phyloP scores from a whole-genome alignment of 2,113 vertebrate species.

The Ovibos moschatus region DNA sequence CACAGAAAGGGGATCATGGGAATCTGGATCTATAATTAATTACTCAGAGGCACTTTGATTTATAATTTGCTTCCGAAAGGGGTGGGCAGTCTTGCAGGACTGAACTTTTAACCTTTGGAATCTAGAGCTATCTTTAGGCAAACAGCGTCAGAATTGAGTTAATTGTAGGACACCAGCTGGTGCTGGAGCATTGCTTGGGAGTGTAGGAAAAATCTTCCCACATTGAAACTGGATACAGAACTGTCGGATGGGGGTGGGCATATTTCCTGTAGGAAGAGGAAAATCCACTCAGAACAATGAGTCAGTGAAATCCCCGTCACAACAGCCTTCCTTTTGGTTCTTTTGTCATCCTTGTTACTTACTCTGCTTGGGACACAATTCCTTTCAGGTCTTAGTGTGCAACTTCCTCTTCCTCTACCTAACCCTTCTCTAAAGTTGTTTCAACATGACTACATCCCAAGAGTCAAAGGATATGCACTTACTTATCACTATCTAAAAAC shows the following conservation, averaged over 20 bases:
- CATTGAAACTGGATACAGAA: neutral
- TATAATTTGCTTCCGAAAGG: no score
- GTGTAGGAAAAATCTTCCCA: neutral
- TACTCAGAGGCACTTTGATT: neutral
- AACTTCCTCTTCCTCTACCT: neutral
- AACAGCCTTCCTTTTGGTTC: neutral
- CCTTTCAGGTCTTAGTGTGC: neutral
- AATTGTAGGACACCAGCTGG: neutral
- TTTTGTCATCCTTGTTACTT: neutral
- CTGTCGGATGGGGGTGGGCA: neutral
- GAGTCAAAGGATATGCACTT: neutral
- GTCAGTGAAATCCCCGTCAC: neutral
- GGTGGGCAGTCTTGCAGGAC: neutral
- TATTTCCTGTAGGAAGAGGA: neutral
- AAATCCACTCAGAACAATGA: neutral
- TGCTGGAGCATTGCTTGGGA: neutral
- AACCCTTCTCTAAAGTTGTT: neutral
- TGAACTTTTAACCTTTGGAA: neutral
- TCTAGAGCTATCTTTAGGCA: neutral
- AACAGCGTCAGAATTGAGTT: neutral
- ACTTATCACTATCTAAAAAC: neutral
- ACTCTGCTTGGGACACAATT: neutral
- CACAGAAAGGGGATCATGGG: neutral
- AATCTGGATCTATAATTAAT: no score
- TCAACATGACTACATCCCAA: neutral